Evolutionary conservation across 2,888 invertebrate genomes (phyloP).

Genomic region (Synergus gifuensis): DNA sequence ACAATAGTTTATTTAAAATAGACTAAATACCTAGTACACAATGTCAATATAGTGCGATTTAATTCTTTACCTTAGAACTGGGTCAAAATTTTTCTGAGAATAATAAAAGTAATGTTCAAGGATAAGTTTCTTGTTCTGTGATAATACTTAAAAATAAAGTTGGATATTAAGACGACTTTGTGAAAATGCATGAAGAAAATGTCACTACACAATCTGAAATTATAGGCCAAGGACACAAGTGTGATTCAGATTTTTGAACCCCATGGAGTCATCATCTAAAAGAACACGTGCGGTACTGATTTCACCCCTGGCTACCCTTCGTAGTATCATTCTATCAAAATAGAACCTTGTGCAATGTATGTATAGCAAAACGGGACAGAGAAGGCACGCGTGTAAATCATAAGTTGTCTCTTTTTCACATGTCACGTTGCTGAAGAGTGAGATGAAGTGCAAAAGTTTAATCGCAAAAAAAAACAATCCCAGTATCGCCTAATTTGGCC

Average conservation of each 20-base stretch:
- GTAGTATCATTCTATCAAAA: background rate
- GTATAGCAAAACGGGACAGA: background rate
- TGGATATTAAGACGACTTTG: background rate
- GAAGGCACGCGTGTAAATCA: background rate
- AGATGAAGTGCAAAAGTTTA: background rate
- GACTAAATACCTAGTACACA: background rate
- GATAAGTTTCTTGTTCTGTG: background rate
- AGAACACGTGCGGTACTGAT: background rate
- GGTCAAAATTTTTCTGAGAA: constrained; percentile 5
- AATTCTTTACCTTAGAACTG: background rate
- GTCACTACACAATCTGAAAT: constrained; percentile 22
- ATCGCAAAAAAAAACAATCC: background rate
- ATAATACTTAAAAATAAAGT: constrained; percentile 1
- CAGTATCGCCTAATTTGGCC: background rate
- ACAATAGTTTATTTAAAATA: background rate
- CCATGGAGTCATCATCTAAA: background rate
- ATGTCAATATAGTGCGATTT: background rate
- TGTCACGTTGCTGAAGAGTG: background rate
- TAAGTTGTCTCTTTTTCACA: background rate
- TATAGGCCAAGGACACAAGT: constrained; percentile 17
- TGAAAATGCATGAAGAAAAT: constrained; percentile 10
- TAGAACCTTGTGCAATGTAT: constrained; percentile 26
- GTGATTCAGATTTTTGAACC: constrained; percentile 12
- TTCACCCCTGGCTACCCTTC: background rate
- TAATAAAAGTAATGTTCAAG: background rate